Conservation (phyloP, 1,140 invertebrate species). For the Drosophila persimilis region DNA sequence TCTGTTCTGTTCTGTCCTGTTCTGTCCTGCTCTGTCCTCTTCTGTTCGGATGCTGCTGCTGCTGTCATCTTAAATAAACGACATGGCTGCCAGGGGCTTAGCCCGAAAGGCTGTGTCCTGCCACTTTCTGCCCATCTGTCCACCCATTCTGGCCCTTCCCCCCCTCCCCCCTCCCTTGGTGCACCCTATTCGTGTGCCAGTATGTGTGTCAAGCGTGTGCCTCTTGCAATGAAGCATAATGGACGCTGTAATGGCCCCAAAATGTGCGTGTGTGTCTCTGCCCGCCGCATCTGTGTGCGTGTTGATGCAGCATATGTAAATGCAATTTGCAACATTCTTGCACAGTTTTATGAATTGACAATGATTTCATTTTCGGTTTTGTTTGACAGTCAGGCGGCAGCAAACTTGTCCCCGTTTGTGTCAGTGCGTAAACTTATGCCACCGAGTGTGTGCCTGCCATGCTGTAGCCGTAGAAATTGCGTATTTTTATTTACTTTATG, state of each 20-base stretch:
- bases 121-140: slow-evolving; percentile 28
- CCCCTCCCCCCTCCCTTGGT: background rate
- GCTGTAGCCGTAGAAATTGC: slow-evolving; percentile 15
- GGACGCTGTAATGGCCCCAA: slow-evolving; percentile 55
- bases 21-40: background rate
- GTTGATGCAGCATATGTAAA: slow-evolving; percentile 71
- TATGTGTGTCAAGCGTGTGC: slow-evolving; percentile 65
- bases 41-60: slow-evolving; percentile 22
- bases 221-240: slow-evolving; percentile 74
- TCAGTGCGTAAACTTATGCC: slow-evolving; percentile 56
- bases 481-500: slow-evolving; percentile 64
- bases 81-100: slow-evolving; percentile 67
- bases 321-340: slow-evolving; percentile 78
- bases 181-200: slow-evolving; percentile 3
- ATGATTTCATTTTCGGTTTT: slow-evolving; percentile 79
- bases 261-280: slow-evolving; percentile 24
- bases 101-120: slow-evolving; percentile 26
- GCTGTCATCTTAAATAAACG: slow-evolving; percentile 81
- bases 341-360: slow-evolving; percentile 79
- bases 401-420: slow-evolving; percentile 17
- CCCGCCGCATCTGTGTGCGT: slow-evolving; percentile 13
- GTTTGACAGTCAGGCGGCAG: slow-evolving; percentile 59
- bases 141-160: background rate
- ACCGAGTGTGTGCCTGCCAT: slow-evolving; percentile 29
- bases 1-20: background rate